Base-by-base conservation (phyloP, 2,113 vertebrate genomes). In the Diglossa brunneiventris region DNA sequence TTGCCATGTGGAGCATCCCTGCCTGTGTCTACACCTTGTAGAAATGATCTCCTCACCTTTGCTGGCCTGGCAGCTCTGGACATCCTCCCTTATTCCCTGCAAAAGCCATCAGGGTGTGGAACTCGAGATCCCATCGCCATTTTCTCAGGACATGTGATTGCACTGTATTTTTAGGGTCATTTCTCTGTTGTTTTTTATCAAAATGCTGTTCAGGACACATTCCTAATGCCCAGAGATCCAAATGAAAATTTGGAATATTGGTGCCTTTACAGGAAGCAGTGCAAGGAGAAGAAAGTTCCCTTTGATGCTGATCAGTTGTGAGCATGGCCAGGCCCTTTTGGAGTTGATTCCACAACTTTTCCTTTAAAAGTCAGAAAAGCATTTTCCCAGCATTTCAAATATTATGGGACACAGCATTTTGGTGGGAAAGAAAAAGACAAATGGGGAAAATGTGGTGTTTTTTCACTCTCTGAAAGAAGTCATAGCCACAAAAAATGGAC, bases 221-320 rank as follows among this genome's bases (percentile, higher is more conserved):
- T 58, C 33, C 46, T 55, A 18, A 58, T 1, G 6, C 33, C 58
- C 2, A 10, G 33, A 7, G 23, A 69, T 53, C 55, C 30, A 4
- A 66, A 66, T 70, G 73, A 52, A 74, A 90, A 85, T 67, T 28
- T 47, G 17, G 91, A 90, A 46, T 79, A 67, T 41, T 21, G 52
- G n/a, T 90, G 86, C 66, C 55, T 77, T 90, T 30, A 55, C 23
- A 77, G 72, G 56, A 64, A 75, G 46, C 82, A 47, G 67, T 15
- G 58, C 53, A 73, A 81, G 53, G 37, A 91, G 79, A 64, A 74
- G 72, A 85, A 61, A 16, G 59, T 61, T 94, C 13, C 33, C 47
- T 93, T 89, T 92, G 93, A 72, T 88, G 87, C 39, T 89, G 95
- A 73, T 91, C 92, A 72, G 72, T 17, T 87, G 24, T 53, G 83